Percentiles rank a stretch among this genome's conserved stretches.
phyloP scores from a whole-genome alignment of 35 echinoderm and acorn worm species.

The Patiria miniata region DNA sequence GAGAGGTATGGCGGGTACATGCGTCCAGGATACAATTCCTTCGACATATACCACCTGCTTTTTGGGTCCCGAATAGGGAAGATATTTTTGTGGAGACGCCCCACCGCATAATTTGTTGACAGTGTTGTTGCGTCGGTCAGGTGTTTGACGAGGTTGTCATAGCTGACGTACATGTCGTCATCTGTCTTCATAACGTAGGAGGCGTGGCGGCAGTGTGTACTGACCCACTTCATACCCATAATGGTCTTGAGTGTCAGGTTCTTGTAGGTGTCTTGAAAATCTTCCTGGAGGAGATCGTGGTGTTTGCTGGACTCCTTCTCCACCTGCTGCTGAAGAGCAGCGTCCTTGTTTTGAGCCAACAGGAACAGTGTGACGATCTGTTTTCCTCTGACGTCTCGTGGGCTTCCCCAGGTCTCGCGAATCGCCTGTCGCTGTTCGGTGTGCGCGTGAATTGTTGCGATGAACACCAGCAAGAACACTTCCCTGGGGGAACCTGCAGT shows the following conservation, averaged over 20 bases:
- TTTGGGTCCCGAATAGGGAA: slow-evolving; percentile 89
- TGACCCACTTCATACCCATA: slow-evolving; percentile 94
- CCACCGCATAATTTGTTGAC: slow-evolving; percentile 49
- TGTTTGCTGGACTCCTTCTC: too few species aligned
- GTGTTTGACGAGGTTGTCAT: too few species aligned
- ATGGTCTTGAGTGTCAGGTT: too few species aligned
- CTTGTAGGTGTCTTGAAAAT: too few species aligned
- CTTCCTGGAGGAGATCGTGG: too few species aligned
- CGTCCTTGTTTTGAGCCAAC: too few species aligned
- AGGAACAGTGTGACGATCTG: slow-evolving; percentile 76
- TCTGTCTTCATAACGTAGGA: slow-evolving; percentile 88
- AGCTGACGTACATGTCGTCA: too few species aligned
- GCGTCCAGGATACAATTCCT: slow-evolving; percentile 67
- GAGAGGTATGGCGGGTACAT: slow-evolving; percentile 94
- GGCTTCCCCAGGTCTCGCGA: too few species aligned
- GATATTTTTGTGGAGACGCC: slow-evolving; percentile 80
- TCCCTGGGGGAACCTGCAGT: slow-evolving; percentile 24
- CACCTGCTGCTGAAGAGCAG: slow-evolving; percentile 56
- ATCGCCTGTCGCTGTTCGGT: slow-evolving; percentile 85
- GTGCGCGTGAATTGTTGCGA: slow-evolving; percentile 82
- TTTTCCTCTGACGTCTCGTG: slow-evolving; percentile 63
- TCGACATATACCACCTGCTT: slow-evolving; percentile 98
- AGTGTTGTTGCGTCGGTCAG: slow-evolving; percentile 72
- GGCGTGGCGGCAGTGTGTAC: slow-evolving; percentile 71
- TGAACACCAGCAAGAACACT: slow-evolving; percentile 59